These are phyloP conservation scores for Lithophane socia DNA, from an alignment of 2,888 invertebrate genomes.

Conservation along the genomic window DNA sequence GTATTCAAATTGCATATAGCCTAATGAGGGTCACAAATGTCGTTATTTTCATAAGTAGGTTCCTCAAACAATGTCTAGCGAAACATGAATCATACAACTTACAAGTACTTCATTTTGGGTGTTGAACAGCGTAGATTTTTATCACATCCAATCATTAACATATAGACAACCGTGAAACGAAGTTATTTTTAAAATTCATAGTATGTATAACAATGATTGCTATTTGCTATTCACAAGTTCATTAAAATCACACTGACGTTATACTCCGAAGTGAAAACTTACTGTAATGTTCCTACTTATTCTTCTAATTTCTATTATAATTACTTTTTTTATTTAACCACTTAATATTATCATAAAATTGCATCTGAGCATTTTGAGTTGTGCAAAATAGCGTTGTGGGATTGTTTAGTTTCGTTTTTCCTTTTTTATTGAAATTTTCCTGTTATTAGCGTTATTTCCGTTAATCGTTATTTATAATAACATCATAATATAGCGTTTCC, in stretches of 20 bases:
- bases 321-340: conserved; percentile 22
- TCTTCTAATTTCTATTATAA: conserved; percentile 36
- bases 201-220: conserved; percentile 38
- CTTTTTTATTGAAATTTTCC: conserved; percentile 44
- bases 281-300: conserved; percentile 28
- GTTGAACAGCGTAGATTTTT: conserved; percentile 44
- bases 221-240: conserved; percentile 46
- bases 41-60: conserved; percentile 42
- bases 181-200: conserved; percentile 56
- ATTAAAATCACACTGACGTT: conserved; percentile 29
- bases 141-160: conserved; percentile 54
- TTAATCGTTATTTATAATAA: conserved; percentile 37
- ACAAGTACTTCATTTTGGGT: conserved; percentile 25
- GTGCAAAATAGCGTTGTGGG: conserved; percentile 13
- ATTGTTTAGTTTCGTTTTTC: conserved; percentile 10
- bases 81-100: conserved; percentile 52
- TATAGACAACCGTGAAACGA: conserved; percentile 55
- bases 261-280: conserved; percentile 43
- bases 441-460: conserved; percentile 51
- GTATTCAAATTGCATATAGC: conserved; percentile 27
- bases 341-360: conserved; percentile 12
- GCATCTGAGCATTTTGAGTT: conserved; percentile 3
- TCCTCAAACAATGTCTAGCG: conserved; percentile 33
- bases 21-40: conserved; percentile 26
- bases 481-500: conserved; percentile 23